Conservation (phyloP, 2,888 invertebrate genomes). For the Mythimna loreyi region DNA sequence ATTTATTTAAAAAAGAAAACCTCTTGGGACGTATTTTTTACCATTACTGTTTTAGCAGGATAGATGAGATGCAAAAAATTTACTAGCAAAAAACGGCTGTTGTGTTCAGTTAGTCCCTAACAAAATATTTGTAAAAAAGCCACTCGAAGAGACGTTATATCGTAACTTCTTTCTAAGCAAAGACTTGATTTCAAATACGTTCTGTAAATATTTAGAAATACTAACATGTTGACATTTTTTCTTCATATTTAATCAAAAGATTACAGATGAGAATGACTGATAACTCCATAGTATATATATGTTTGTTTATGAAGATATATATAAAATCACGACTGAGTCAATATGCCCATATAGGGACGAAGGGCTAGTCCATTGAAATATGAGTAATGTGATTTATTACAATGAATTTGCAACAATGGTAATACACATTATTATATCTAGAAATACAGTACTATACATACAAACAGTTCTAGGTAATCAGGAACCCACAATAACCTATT, state of each 20-base stretch:
- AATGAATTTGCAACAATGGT: conserved; percentile 31
- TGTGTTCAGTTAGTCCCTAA: background rate
- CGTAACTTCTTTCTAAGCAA: conserved; percentile 1
- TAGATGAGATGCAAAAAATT: background rate
- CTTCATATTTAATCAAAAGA: conserved; percentile 29
- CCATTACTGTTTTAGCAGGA: too few species aligned
- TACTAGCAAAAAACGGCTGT: background rate
- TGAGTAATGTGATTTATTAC: conserved; percentile 40
- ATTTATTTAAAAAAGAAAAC: background rate
- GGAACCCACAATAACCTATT: conserved; percentile 16
- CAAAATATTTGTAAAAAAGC: background rate
- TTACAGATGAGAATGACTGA: conserved; percentile 18
- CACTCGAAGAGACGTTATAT: background rate
- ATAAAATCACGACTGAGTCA: conserved; percentile 5
- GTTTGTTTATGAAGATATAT: conserved; percentile 25
- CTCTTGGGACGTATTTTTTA: too few species aligned
- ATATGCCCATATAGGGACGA: conserved; percentile 26
- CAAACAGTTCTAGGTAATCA: conserved; percentile 36
- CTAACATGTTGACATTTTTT: conserved; percentile 3
- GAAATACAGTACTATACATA: conserved; percentile 9
- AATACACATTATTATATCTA: conserved; percentile 16
- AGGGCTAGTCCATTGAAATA: conserved; percentile 45
- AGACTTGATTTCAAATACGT: conserved; percentile 7
- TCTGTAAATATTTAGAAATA: conserved; percentile 11
- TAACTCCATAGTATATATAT: conserved; percentile 7